Evolutionary conservation across 2,888 invertebrate genomes (phyloP), one percentile per base, ranked within the genome.

Genomic region (Ashinkailepas kermadecensis): DNA sequence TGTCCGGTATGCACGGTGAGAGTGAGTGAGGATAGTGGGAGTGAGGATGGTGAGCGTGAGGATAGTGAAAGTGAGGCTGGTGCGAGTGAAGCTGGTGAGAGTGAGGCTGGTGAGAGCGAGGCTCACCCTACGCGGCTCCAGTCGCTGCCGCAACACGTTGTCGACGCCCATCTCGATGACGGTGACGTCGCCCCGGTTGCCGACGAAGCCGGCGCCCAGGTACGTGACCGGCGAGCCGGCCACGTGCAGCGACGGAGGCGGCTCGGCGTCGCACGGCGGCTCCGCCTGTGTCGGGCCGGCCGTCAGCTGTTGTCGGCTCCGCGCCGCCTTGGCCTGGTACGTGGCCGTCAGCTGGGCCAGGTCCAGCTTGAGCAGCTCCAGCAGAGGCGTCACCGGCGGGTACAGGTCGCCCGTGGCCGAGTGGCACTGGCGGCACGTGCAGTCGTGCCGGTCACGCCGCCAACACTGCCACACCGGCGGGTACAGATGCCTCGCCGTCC

Each of bases 91-190:
- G 39, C 39, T 39, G 39, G 39, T 39, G 39, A 39, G 39, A 39
- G 4, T 39, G 39, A 39, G 39, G 39, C 39, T 4, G 39, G 39
- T 39, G 39, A 39, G 39, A 39, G 39, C 39, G 39, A 39, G 39
- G 39, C 39, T 74, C 54, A 74, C 74, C 74, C 54, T 25, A 83
- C 82, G 81, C 18, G 74, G 39, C 74, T 74, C 39, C 25, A 82
- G 82, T 74, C 83, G 87, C 86, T 84, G 87, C 86, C 78, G 86
- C n/a, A 82, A 64, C 67, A 84, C 83, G 25, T 83, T 83, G 21
- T 79, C 81, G 82, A 90, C 88, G 21, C 89, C 90, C 84, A 86
- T 88, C 83, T 90, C 89, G 56, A 91, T 89, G 85, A 89, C 89
- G 84, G 88, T 89, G 8, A 90, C 89, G 85, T 90, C 90, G 10